These are phyloP conservation scores for Neodiprion lecontei DNA, from an alignment of 1,140 invertebrate genomes.

Conservation along the genomic window DNA sequence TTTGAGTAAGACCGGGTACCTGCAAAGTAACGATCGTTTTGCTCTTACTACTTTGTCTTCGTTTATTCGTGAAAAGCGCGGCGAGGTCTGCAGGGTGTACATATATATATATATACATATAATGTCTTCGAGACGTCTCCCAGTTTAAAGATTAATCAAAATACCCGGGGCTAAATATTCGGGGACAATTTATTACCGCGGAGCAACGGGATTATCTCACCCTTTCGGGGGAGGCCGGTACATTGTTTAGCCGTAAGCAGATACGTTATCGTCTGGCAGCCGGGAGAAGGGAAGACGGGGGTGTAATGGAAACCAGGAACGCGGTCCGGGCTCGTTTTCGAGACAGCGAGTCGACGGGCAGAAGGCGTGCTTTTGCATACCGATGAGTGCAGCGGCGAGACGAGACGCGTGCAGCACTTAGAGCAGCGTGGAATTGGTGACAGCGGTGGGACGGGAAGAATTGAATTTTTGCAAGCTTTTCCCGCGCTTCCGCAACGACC, in stretches of 20 bases:
- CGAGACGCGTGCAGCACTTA: neutral
- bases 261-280: conserved; percentile 13
- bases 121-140: neutral
- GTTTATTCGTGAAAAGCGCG: neutral
- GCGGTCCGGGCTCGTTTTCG: neutral
- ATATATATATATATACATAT: neutral
- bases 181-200: neutral
- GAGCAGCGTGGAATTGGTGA: neutral
- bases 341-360: conserved; percentile 6
- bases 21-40: neutral
- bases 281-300: neutral
- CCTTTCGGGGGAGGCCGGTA: neutral
- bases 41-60: neutral
- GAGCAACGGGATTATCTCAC: neutral
- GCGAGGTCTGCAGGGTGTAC: neutral
- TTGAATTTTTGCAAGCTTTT: neutral
- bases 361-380: conserved; percentile 16
- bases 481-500: too few species aligned
- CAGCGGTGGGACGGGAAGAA: neutral
- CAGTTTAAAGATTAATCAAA: neutral
- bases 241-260: conserved; percentile 19
- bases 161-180: neutral
- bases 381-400: neutral
- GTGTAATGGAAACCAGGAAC: conserved; percentile 13
- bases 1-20: neutral